phyloP scores from a whole-genome alignment of 2,113 vertebrate species.

The Ciconia maguari region DNA sequence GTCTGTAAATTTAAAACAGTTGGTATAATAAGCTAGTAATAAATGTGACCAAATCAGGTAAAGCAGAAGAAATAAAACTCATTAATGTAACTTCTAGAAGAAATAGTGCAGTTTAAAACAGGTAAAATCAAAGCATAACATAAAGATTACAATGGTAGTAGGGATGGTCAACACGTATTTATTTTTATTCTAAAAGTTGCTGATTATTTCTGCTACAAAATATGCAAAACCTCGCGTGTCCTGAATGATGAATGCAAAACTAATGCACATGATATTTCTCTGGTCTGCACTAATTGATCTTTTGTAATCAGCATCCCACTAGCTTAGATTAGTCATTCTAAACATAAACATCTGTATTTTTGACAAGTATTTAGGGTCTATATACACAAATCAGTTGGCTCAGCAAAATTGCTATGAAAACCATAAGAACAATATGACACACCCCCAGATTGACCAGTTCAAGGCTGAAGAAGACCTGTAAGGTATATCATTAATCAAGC shows the following conservation, averaged over 20 bases:
- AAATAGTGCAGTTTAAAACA: neutral
- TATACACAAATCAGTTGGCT: neutral
- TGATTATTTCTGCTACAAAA: neutral
- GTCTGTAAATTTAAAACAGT: neutral
- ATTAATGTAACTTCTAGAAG: neutral
- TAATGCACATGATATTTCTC: neutral
- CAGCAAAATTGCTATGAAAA: neutral
- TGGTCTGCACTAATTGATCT: neutral
- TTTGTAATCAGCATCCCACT: neutral
- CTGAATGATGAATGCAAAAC: neutral
- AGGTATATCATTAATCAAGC: neutral
- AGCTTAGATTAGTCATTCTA: neutral
- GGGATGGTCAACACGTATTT: neutral
- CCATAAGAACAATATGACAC: neutral
- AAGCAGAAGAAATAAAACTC: neutral
- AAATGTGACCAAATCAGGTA: neutral
- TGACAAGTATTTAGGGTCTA: neutral
- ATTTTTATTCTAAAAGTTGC: neutral
- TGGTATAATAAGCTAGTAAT: neutral
- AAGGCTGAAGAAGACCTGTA: neutral
- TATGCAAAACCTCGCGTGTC: neutral
- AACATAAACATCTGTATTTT: neutral
- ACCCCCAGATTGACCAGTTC: neutral
- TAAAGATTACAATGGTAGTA: neutral
- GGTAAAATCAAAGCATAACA: neutral